Evolutionary conservation across 2,888 invertebrate genomes (phyloP).

Genomic region (Dione vanillae): DNA sequence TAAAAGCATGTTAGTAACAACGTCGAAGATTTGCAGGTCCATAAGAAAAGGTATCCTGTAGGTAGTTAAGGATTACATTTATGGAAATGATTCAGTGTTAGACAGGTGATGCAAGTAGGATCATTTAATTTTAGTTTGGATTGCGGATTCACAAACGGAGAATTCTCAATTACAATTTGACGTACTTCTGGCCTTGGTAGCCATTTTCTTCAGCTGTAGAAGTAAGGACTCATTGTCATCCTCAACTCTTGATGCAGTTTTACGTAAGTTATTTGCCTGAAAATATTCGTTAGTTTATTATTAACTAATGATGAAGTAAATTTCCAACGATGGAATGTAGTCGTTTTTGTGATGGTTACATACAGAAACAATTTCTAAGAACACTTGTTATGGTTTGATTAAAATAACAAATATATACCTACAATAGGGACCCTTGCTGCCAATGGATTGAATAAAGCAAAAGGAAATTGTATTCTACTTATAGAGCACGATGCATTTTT

Average conservation of each 20-base stretch:
- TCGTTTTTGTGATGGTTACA: slow-evolving; percentile 51
- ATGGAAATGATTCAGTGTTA: slow-evolving; percentile 46
- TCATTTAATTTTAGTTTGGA: slow-evolving; percentile 46
- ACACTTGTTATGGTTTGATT: slow-evolving; percentile 40
- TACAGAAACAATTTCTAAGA: slow-evolving; percentile 38
- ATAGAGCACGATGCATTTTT: slow-evolving; percentile 58
- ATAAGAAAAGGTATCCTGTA: slow-evolving; percentile 54
- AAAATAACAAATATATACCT: slow-evolving; percentile 68
- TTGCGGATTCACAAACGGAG: slow-evolving; percentile 63
- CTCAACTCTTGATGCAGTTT: slow-evolving; percentile 95
- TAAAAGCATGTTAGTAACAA: slow-evolving; percentile 74
- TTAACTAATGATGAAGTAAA: slow-evolving; percentile 53
- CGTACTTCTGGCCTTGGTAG: slow-evolving; percentile 93
- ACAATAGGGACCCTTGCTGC: slow-evolving; percentile 78
- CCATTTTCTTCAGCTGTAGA: slow-evolving; percentile 98
- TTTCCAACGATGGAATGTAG: slow-evolving; percentile 47
- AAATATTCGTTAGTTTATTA: slow-evolving; percentile 78
- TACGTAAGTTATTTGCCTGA: slow-evolving; percentile 93
- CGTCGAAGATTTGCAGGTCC: slow-evolving; percentile 55
- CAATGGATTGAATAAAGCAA: slow-evolving; percentile 78
- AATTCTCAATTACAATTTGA: slow-evolving; percentile 73
- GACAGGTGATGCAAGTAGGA: slow-evolving; percentile 47
- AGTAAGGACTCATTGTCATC: slow-evolving; percentile 98
- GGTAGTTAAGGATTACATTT: slow-evolving; percentile 50
- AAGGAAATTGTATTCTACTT: slow-evolving; percentile 66